Percentiles rank a stretch among this genome's conserved stretches.
Conservation (phyloP, 92 coral and sea anemone species). For the Scolanthus callimorphus region DNA sequence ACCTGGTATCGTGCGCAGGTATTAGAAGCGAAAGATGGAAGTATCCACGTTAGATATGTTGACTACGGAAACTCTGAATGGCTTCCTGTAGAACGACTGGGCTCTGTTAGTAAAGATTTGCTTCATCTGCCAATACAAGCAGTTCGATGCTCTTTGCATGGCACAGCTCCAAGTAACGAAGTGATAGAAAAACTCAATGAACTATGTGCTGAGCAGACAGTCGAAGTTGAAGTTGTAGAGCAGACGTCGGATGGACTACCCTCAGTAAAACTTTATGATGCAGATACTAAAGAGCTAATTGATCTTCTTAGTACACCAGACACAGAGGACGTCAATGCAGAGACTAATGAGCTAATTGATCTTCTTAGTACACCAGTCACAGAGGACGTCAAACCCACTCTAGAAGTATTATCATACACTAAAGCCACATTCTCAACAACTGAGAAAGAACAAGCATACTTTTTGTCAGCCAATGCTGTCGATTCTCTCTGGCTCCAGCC, state of each 20-base stretch:
- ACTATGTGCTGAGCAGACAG: conserved; percentile 43
- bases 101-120: conserved; percentile 47
- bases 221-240: conserved; percentile 53
- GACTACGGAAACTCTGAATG: conserved; percentile 91
- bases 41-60: conserved; percentile 55
- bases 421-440: conserved; percentile 17
- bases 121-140: conserved; percentile 66
- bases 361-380: too few relatives aligned
- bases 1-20: conserved; percentile 71
- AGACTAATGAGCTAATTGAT: conserved; percentile 24
- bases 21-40: conserved; percentile 25
- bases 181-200: conserved; percentile 46
- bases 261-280: conserved; percentile 45
- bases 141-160: conserved; percentile 51
- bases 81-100: conserved; percentile 47
- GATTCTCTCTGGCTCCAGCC: conserved; percentile 74
- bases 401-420: too few relatives aligned
- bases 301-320: too few relatives aligned
- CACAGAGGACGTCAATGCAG: too few relatives aligned
- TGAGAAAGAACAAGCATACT: conserved; percentile 40
- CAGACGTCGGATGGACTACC: conserved; percentile 22
- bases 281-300: conserved; percentile 26
- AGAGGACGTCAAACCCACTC: too few relatives aligned
- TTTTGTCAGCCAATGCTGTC: conserved; percentile 56
- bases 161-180: conserved; percentile 16